Evolutionary conservation across 2,888 invertebrate species (phyloP).

Genomic region (Timandra comae): DNA sequence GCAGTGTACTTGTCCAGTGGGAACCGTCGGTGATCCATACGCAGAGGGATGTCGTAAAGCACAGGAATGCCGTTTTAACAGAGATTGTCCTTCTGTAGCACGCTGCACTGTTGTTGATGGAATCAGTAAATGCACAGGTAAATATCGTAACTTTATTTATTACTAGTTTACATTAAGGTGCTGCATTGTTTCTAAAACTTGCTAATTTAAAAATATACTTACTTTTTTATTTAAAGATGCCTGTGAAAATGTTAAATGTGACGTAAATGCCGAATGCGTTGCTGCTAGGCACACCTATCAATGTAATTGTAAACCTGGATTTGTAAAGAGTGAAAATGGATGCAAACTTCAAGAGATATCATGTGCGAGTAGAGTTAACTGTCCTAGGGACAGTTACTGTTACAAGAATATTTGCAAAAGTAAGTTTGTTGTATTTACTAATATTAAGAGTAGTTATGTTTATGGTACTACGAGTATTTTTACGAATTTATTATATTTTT

Average conservation of each 20-base stretch:
- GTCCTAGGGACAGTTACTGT: constrained; percentile 87
- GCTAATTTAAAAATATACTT: too few relatives aligned
- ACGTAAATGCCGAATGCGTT: constrained; percentile 89
- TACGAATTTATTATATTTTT: too few relatives aligned
- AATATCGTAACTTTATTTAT: too few relatives aligned
- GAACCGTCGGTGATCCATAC: constrained; percentile 90
- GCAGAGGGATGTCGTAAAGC: constrained; percentile 88
- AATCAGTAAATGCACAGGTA: constrained; percentile 85
- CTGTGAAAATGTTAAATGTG: constrained; percentile 86
- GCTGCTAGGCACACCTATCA: constrained; percentile 84
- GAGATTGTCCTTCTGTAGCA: constrained; percentile 88
- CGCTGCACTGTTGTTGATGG: constrained; percentile 84
- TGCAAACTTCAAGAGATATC: constrained; percentile 85
- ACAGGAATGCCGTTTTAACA: constrained; percentile 86
- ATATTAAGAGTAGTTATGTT: too few relatives aligned
- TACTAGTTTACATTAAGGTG: too few relatives aligned
- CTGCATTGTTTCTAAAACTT: too few relatives aligned
- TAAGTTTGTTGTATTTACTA: constrained; percentile 43
- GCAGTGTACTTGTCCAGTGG: constrained; percentile 86
- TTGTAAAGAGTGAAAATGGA: constrained; percentile 83
- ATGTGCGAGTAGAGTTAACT: constrained; percentile 84
- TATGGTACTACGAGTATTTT: too few relatives aligned
- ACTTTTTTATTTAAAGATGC: constrained; percentile 73
- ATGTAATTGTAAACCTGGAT: constrained; percentile 88
- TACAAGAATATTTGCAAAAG: constrained; percentile 88